Conservation (phyloP, 2,113 vertebrate species). For the Cyanoramphus novaezelandiae region DNA sequence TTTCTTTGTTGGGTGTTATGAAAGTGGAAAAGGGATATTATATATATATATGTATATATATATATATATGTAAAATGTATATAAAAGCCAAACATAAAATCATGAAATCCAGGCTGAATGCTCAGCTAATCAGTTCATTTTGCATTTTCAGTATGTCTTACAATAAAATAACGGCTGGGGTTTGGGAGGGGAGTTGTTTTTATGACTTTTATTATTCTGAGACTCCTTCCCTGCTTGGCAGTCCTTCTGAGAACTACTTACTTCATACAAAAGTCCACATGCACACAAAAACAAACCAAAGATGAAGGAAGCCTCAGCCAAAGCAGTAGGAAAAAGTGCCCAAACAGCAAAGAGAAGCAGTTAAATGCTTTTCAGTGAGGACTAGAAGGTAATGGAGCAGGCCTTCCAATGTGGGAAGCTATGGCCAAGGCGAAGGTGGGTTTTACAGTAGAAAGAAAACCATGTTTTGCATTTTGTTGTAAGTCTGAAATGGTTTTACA, state of each 20-base stretch:
- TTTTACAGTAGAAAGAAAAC: background rate
- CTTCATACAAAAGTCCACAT: background rate
- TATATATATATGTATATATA: background rate
- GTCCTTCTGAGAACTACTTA: background rate
- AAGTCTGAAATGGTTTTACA: background rate
- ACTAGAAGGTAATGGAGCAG: background rate
- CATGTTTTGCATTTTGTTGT: background rate
- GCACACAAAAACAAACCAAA: background rate
- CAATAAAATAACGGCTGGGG: background rate
- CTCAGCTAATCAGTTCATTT: conserved; percentile 33
- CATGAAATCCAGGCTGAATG: conserved; percentile 52
- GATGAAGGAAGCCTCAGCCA: background rate
- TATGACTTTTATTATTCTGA: background rate
- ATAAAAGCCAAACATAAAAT: conserved; percentile 54
- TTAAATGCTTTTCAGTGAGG: background rate
- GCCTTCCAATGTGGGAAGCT: background rate
- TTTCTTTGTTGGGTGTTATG: background rate
- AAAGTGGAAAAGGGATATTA: conserved; percentile 22
- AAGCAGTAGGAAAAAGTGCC: background rate
- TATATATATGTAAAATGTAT: background rate
- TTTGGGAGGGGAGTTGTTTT: background rate
- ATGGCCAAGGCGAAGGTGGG: background rate
- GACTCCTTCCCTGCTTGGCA: background rate
- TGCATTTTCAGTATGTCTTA: background rate
- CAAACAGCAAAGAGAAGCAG: background rate